Evolutionary conservation across 2,888 invertebrate genomes (phyloP), one percentile per base, ranked within the genome.

Genomic region (Drosophila stalkeri): DNA sequence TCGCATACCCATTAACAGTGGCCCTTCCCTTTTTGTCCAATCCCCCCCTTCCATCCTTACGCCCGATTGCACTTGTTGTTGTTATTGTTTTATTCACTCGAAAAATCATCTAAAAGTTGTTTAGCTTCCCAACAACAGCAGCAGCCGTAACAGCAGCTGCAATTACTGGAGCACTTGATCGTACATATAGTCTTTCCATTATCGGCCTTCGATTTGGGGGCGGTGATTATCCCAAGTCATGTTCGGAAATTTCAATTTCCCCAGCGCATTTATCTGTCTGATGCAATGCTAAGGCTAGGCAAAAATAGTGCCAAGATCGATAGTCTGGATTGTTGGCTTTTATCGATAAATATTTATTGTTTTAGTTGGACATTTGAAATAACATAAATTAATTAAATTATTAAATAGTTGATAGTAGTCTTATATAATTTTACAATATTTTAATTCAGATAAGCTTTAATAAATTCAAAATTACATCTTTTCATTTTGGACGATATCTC

Each of bases 191-290:
- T 44, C 31, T 20, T 31, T 61, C 59, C 69, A 69, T 64, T 64
- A 74, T 64, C 64, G 37, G 51, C 46, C 39, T 35, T 56, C 55
- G 46, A 64, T 69, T 68, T 73, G 51, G 55, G 74, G 74, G 69
- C 74, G 69, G 57, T 75, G 55, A 57, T 78, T 71, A 78, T 66
- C 75, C 70, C 31, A 7, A 44, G 56, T 56, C 67, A 63, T 73
- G 67, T 64, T 63, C 37, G 33, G 35, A 72, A 77, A 84, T 86
- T 86, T 88, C 77, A 86, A 88, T 88, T 88, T 78, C 47, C 65
- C 51, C 27, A 27, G 35, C 46, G 49, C 75, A 74, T 68, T 64
- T 68, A 63, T 56, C 63, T 44, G 47, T 14, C 23, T 11, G 9
- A 20, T n/a, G 20, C 1, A 14, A 12, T 33, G 44, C 44, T 9